Conservation (phyloP, 1,140 invertebrate species). For the Camponotus floridanus region DNA sequence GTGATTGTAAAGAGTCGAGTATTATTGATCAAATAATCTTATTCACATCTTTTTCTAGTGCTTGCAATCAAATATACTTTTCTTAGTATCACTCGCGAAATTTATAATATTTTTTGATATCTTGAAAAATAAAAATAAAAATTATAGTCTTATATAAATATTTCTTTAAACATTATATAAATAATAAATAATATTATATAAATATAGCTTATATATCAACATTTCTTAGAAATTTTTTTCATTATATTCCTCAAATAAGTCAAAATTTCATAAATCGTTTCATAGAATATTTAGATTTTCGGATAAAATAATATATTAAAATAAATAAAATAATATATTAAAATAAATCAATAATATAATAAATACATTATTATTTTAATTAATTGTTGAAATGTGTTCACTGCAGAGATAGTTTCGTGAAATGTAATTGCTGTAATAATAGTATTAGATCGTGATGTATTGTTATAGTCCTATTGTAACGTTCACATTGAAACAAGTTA, state of each 20-base stretch:
- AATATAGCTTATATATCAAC: not conserved
- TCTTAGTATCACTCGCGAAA: not conserved
- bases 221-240: not conserved
- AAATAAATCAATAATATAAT: too few species aligned
- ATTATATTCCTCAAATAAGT: not conserved
- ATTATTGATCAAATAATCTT: not conserved
- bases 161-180: not conserved
- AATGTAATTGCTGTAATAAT: slow-evolving; percentile 11
- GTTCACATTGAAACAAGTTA: slow-evolving; percentile 21
- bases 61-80: not conserved
- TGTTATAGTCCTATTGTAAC: not conserved
- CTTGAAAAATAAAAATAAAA: not conserved
- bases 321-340: not conserved
- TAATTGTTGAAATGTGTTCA: slow-evolving; percentile 17
- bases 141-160: not conserved
- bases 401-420: slow-evolving; percentile 11
- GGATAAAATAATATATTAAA: not conserved
- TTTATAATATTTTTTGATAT: slow-evolving; percentile 6
- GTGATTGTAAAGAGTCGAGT: not conserved
- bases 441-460: slow-evolving; percentile 47
- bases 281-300: not conserved
- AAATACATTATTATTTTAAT: not conserved
- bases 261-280: slow-evolving; percentile 6
- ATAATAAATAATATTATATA: not conserved
- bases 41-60: not conserved